Evolutionary conservation across 2,797 vertebrate genomes (phyloP).

Genomic region (Hypotaenidia okinawae): DNA sequence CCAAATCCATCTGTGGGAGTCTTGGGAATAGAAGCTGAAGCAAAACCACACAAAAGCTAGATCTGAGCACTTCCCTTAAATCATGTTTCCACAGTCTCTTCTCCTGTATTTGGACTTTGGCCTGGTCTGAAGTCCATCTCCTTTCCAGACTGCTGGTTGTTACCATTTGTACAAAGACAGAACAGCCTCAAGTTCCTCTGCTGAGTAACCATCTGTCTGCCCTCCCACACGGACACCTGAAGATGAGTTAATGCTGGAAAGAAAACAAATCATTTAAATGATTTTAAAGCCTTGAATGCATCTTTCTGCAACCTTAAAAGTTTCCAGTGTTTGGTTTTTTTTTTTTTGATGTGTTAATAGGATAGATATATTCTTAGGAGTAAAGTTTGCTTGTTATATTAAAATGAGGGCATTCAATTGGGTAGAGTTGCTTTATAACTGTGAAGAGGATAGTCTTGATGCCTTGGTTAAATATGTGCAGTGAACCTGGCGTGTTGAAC

Average conservation of each 20-base stretch:
- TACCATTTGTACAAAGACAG: not conserved
- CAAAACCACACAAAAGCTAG: conserved; percentile 31
- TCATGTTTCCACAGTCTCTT: not conserved
- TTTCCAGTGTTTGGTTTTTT: not conserved
- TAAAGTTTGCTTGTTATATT: not conserved
- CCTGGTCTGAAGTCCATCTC: not conserved
- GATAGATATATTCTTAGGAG: not conserved
- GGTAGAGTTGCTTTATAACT: not conserved
- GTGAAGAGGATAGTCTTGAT: not conserved
- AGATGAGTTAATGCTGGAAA: conserved; percentile 43
- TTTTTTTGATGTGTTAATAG: not conserved
- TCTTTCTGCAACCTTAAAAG: not conserved
- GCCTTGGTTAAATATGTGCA: accelerated
- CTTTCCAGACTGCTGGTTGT: not conserved
- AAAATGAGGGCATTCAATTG: not conserved
- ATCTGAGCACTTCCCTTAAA: not conserved
- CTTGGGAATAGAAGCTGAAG: conserved; percentile 30
- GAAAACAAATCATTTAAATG: not conserved
- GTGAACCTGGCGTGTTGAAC: not conserved
- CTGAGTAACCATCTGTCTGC: conserved; percentile 61
- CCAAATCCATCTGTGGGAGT: conserved; percentile 14
- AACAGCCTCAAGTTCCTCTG: conserved; percentile 7
- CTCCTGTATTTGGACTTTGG: not conserved
- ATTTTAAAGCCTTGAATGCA: not conserved
- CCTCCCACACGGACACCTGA: conserved; percentile 58